Evolutionary conservation across 2,888 invertebrate species (phyloP).

Genomic region (Darwinula stevensoni): DNA sequence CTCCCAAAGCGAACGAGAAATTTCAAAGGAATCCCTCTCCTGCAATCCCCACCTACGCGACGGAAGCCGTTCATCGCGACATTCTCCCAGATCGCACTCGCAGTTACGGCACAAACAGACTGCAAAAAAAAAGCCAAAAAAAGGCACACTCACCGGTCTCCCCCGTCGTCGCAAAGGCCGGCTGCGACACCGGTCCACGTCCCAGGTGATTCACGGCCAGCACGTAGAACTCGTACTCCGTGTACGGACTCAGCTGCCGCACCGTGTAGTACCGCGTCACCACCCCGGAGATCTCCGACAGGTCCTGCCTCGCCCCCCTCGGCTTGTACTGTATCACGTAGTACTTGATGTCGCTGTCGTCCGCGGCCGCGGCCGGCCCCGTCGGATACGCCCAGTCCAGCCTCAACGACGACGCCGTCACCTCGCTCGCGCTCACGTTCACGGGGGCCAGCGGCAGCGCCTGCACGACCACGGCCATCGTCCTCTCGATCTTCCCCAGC

Average conservation of each 20-base stretch:
- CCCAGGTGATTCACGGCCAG: slow-evolving; percentile 85
- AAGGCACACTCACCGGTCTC: slow-evolving; percentile 44
- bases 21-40: no score
- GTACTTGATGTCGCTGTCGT: slow-evolving; percentile 52
- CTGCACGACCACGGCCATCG: slow-evolving; percentile 79
- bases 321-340: slow-evolving; percentile 92
- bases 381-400: slow-evolving; percentile 57
- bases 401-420: slow-evolving; percentile 71
- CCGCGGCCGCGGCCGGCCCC: no score
- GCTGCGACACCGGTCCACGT: slow-evolving; percentile 55
- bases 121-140: background rate
- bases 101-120: no score
- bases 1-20: no score
- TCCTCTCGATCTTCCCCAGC: slow-evolving; percentile 62
- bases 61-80: no score
- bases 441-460: slow-evolving; percentile 72
- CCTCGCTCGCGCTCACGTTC: slow-evolving; percentile 65
- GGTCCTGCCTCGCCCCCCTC: slow-evolving; percentile 51
- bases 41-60: no score
- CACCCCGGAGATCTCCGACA: slow-evolving; percentile 71
- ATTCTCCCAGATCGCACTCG: no score
- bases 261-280: slow-evolving; percentile 77
- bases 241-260: slow-evolving; percentile 46
- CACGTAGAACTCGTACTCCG: slow-evolving; percentile 85
- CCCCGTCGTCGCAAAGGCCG: slow-evolving; percentile 74